Evolutionary conservation across 1,140 invertebrate genomes (phyloP).

Genomic region (Gryllus bimaculatus): DNA sequence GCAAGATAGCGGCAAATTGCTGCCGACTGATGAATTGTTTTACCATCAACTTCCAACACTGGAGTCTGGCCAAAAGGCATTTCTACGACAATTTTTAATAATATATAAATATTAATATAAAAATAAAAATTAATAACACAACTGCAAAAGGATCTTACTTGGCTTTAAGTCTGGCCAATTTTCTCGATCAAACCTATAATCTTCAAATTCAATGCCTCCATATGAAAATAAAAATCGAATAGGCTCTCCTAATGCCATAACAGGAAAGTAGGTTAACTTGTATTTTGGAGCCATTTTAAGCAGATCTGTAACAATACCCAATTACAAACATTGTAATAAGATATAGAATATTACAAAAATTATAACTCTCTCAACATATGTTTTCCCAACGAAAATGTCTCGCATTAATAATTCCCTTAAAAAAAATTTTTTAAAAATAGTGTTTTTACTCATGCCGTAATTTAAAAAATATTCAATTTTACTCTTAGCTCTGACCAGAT

Average conservation of each 20-base stretch:
- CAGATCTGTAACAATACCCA: no score
- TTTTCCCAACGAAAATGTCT: no score
- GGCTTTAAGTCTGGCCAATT: constrained; percentile 35
- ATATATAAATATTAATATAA: constrained; percentile 8
- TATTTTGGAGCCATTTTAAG: constrained; percentile 22
- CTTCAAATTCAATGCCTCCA: constrained; percentile 22
- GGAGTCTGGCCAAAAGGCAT: constrained; percentile 32
- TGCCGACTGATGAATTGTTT: constrained; percentile 30
- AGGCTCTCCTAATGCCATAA: constrained; percentile 39
- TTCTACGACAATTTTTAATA: constrained; percentile 20
- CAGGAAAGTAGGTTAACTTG: constrained; percentile 37
- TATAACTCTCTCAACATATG: no score
- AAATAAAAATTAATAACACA: neutral
- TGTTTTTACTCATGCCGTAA: no score
- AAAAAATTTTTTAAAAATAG: no score
- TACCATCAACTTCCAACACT: constrained; percentile 31
- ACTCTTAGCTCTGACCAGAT: no score
- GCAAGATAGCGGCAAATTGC: constrained; percentile 32
- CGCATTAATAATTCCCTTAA: no score
- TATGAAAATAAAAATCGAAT: constrained; percentile 35
- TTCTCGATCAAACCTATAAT: constrained; percentile 25
- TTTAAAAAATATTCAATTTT: no score
- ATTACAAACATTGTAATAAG: no score
- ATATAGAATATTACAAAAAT: no score
- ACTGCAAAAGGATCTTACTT: constrained; percentile 25